Evolutionary conservation across 1,140 invertebrate species (phyloP).

Genomic region (Achatina immaculata): DNA sequence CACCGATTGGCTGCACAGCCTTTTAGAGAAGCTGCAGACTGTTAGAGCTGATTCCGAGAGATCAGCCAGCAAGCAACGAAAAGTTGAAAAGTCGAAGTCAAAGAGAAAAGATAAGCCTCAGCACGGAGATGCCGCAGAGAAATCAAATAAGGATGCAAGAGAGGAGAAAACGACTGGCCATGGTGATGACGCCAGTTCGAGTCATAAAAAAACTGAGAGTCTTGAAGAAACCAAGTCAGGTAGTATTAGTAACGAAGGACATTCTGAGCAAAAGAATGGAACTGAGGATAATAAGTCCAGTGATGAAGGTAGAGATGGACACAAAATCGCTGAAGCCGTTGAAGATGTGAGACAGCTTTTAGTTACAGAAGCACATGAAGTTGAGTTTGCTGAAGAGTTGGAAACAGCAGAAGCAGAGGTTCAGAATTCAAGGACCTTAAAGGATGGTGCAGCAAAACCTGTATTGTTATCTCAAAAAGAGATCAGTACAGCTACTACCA

Average conservation of each 20-base stretch:
- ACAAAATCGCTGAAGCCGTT: constrained; percentile 21
- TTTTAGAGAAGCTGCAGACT: constrained; percentile 88
- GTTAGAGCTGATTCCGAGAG: constrained; percentile 75
- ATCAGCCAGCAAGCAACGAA: neutral
- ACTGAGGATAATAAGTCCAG: neutral
- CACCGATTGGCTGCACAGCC: constrained; percentile 89
- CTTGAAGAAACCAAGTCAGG: neutral
- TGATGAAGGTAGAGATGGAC: neutral
- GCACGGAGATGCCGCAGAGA: constrained; percentile 16
- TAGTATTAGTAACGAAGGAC: neutral
- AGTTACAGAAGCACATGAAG: constrained; percentile 17
- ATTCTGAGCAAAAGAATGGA: neutral
- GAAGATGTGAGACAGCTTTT: constrained; percentile 40
- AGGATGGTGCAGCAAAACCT: neutral
- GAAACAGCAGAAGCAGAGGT: constrained; percentile 44
- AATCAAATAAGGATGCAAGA: neutral
- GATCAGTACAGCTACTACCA: neutral
- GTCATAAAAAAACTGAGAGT: neutral
- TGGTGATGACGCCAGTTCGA: neutral
- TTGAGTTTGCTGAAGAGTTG: constrained; percentile 50
- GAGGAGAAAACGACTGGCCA: neutral
- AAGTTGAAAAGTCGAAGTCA: constrained; percentile 23
- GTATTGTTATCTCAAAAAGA: neutral
- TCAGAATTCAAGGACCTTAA: neutral
- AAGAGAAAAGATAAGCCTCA: constrained; percentile 27